These are phyloP conservation scores for Colletes gigas DNA, from an alignment of 1,140 invertebrate genomes.

Conservation along the genomic window DNA sequence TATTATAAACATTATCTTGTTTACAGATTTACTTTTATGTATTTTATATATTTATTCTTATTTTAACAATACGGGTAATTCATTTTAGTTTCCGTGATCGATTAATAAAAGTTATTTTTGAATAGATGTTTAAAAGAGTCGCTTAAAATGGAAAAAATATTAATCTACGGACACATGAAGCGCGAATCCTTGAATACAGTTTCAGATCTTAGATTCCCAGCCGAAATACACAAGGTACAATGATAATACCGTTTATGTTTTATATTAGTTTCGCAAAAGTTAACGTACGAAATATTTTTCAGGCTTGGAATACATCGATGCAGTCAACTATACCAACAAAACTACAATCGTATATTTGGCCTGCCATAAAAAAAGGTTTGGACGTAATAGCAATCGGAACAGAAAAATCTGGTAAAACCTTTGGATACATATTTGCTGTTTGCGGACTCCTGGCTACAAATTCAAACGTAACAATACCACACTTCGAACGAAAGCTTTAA, in stretches of 20 bases:
- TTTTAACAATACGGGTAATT: constrained; percentile 23
- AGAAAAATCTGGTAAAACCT: constrained; percentile 74
- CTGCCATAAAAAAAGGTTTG: constrained; percentile 73
- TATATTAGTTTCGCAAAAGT: neutral
- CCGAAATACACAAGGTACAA: constrained; percentile 67
- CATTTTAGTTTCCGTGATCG: constrained; percentile 12
- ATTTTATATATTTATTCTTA: too few species aligned
- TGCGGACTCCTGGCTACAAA: constrained; percentile 59
- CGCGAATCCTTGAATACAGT: constrained; percentile 60
- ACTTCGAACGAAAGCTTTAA: constrained; percentile 17
- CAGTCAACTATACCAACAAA: constrained; percentile 58
- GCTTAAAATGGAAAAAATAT: constrained; percentile 60
- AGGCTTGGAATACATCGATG: constrained; percentile 59
- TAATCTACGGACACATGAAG: constrained; percentile 65
- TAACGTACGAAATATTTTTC: constrained; percentile 29
- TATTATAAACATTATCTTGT: too few species aligned
- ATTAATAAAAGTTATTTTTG: neutral
- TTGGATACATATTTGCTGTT: constrained; percentile 72
- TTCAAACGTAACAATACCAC: constrained; percentile 59
- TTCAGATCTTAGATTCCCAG: constrained; percentile 65
- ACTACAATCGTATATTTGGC: constrained; percentile 78
- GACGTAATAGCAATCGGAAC: constrained; percentile 72
- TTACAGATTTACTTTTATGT: too few species aligned
- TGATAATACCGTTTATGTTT: constrained; percentile 6
- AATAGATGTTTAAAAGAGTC: neutral